phyloP scores from a whole-genome alignment of 2,888 invertebrate genomes.

The Miltochrista miniata region DNA sequence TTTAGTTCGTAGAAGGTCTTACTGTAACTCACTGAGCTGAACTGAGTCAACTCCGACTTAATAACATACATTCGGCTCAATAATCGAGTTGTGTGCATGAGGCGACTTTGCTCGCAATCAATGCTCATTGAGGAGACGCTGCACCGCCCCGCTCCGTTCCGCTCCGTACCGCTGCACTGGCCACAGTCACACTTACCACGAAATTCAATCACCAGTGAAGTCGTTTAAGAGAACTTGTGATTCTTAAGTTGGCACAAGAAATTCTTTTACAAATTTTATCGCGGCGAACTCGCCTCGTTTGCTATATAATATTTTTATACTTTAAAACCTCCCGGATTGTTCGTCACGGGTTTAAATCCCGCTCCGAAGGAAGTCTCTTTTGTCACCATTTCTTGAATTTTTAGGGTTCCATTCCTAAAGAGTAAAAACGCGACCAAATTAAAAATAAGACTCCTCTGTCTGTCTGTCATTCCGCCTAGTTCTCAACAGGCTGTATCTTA shows the following conservation, averaged over 20 bases:
- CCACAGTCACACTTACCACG: constrained; percentile 33
- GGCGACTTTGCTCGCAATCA: constrained; percentile 45
- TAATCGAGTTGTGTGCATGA: constrained; percentile 42
- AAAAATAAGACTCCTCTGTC: too few species aligned
- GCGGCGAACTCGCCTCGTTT: background rate
- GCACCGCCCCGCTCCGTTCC: constrained; percentile 3
- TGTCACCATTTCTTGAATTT: too few species aligned
- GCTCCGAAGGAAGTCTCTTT: too few species aligned
- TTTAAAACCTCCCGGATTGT: too few species aligned
- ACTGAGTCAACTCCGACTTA: constrained; percentile 31
- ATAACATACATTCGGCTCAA: constrained; percentile 35
- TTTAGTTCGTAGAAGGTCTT: background rate
- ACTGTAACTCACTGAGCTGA: background rate
- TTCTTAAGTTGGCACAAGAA: constrained; percentile 20
- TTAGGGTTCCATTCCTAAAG: too few species aligned
- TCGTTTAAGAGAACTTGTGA: constrained; percentile 29
- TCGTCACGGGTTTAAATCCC: too few species aligned
- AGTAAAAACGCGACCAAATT: too few species aligned
- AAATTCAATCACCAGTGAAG: constrained; percentile 40
- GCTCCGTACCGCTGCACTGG: constrained; percentile 9
- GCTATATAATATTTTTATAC: too few species aligned
- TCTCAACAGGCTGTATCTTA: too few species aligned
- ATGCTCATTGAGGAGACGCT: constrained; percentile 42
- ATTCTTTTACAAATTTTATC: constrained; percentile 12
- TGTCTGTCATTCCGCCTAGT: too few species aligned